Base-by-base conservation (phyloP, 1,140 invertebrate species). In the Manduca sexta region DNA sequence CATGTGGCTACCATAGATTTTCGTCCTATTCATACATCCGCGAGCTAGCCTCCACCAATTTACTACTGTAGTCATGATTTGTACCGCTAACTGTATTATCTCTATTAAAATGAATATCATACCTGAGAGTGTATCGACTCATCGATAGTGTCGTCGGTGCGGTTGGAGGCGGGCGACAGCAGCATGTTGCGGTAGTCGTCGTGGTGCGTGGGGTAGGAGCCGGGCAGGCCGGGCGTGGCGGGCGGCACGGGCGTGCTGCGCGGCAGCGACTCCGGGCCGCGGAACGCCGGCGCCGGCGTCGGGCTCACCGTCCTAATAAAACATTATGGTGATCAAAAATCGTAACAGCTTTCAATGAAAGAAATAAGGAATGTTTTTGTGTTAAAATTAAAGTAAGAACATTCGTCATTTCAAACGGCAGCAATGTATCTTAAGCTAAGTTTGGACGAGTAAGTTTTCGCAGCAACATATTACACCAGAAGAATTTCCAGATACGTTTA, bases 101-200 rank as follows among this genome's bases (percentile, higher is more conserved):
- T n/a, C 11, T 11, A n/a, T 12, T 37, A 37, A 37, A 39, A 10
- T 4, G 13, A 16, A 30, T 42, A 21, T n/a, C 13, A 3, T 35
- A 84, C 81, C 75, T 84, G 81, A 47, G 66, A 81, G 10, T 56
- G 51, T 18, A 84, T 74, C 6, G 78, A 81, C 41, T 84, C 81
- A 30, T 84, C 81, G 26, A 72, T 12, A 8, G 69, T 73, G n/a
- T 84, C 81, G 18, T 84, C 81, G 13, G 67, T 81, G 31, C 81
- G 70, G 2, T 55, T 60, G 29, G 76, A 77, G 10, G 69, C 33
- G 0, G 81, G 79, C 10, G 81, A 78, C 15, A 83, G 54, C 56
- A 83, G 45, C 16, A 73, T 10, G 4, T 62, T 72, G 33, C 77
- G 56, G 68, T 70, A 81, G 11, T 84, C 77, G 5, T 74, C 77